Percentiles rank a stretch among this genome's conserved stretches.
Conservation (phyloP, 2,888 invertebrate species). For the Erannis defoliaria region DNA sequence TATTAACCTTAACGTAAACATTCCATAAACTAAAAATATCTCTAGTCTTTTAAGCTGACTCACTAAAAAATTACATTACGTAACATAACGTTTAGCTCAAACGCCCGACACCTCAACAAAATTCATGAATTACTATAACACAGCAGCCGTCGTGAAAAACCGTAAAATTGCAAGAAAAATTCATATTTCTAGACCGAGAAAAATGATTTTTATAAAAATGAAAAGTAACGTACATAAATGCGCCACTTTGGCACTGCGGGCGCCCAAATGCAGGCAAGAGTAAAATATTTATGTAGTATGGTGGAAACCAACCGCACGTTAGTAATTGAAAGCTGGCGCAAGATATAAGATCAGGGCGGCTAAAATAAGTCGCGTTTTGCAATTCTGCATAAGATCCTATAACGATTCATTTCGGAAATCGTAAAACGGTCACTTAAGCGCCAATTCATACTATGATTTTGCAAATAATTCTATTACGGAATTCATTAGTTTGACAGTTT, state of each 20-base stretch:
- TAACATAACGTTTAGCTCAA: slow-evolving; percentile 12
- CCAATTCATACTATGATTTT: no score
- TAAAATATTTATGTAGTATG: slow-evolving; percentile 54
- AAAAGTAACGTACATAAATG: slow-evolving; percentile 26
- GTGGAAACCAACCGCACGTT: slow-evolving; percentile 46
- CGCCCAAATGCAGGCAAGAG: slow-evolving; percentile 38
- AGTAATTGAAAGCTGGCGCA: slow-evolving; percentile 51
- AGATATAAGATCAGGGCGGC: slow-evolving; percentile 30
- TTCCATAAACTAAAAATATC: background rate
- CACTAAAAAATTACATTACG: background rate
- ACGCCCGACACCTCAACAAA: slow-evolving; percentile 21
- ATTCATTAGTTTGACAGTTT: no score
- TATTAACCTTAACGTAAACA: background rate
- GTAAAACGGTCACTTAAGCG: no score
- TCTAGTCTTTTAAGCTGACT: background rate
- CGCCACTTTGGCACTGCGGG: slow-evolving; percentile 24
- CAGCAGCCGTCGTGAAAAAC: slow-evolving; percentile 17
- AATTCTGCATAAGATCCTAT: background rate
- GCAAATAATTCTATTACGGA: no score
- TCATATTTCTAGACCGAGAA: slow-evolving; percentile 18
- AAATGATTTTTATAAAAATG: slow-evolving; percentile 21
- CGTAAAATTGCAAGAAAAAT: slow-evolving; percentile 23
- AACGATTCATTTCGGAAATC: no score
- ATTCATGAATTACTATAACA: slow-evolving; percentile 23
- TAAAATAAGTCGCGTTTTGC: background rate